Conservation (phyloP, 2,113 vertebrate species). For the Tetraodon nigroviridis region DNA sequence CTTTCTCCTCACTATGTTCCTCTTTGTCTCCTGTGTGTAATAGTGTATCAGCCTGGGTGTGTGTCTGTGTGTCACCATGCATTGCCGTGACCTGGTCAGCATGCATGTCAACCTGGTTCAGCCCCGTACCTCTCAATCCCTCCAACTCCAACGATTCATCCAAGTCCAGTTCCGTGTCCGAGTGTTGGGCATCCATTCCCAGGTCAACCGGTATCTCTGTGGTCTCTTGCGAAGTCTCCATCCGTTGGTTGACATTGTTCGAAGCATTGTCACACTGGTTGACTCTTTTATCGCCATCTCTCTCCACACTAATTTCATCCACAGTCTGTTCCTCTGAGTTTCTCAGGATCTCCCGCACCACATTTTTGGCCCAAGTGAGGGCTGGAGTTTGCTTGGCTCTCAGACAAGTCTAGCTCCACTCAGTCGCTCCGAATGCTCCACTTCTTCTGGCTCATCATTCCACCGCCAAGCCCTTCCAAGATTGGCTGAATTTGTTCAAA, state of each 20-base stretch:
- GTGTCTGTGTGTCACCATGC: slow-evolving; percentile 54
- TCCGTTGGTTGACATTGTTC: neutral
- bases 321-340: slow-evolving; percentile 38
- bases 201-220: slow-evolving; percentile 19
- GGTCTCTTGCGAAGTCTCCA: slow-evolving; percentile 3
- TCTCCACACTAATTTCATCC: slow-evolving; percentile 12
- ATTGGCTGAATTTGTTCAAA: slow-evolving; percentile 35
- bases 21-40: slow-evolving; percentile 36
- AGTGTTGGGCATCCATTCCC: slow-evolving; percentile 1
- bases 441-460: slow-evolving; percentile 51
- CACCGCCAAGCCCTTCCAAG: slow-evolving; percentile 25
- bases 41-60: slow-evolving; percentile 47
- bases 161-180: slow-evolving; percentile 35
- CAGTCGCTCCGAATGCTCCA: slow-evolving; percentile 54
- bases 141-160: slow-evolving; percentile 37
- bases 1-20: slow-evolving; percentile 22
- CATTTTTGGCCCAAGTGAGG: slow-evolving; percentile 73
- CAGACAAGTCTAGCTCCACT: slow-evolving; percentile 45
- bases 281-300: neutral
- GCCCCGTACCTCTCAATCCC: slow-evolving; percentile 62
- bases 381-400: slow-evolving; percentile 64
- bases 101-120: slow-evolving; percentile 46
- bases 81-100: slow-evolving; percentile 34
- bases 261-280: neutral
- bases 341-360: slow-evolving; percentile 68